phyloP scores from a whole-genome alignment of 2,797 vertebrate species.

The Sciurus vulgaris region DNA sequence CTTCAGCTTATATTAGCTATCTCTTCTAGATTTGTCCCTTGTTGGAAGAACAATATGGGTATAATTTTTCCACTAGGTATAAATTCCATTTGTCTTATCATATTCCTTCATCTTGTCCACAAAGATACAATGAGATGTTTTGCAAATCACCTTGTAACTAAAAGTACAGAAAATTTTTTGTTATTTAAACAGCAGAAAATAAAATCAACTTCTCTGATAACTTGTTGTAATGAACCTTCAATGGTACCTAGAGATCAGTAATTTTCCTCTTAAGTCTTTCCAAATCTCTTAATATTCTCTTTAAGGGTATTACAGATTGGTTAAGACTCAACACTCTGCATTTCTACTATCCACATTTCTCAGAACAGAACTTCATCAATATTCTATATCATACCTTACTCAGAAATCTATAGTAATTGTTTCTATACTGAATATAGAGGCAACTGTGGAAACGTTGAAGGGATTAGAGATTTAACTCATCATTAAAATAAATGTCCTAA shows the following conservation, averaged over 20 bases:
- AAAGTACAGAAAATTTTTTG: background rate
- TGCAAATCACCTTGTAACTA: background rate
- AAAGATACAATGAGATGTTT: background rate
- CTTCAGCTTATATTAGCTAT: background rate
- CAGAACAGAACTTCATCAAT: slow-evolving; percentile 33
- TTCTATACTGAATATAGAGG: slow-evolving; percentile 57
- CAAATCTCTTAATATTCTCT: slow-evolving; percentile 44
- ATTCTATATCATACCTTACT: slow-evolving; percentile 25
- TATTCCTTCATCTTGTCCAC: background rate
- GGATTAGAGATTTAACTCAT: slow-evolving; percentile 36
- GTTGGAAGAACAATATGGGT: background rate
- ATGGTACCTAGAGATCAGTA: background rate
- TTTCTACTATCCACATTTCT: background rate
- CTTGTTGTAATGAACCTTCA: background rate
- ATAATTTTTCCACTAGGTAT: background rate
- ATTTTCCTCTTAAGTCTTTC: slow-evolving; percentile 25
- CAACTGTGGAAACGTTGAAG: slow-evolving; percentile 1
- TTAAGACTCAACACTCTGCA: slow-evolving; percentile 9
- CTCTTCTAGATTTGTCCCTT: background rate
- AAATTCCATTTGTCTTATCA: background rate
- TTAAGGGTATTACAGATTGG: slow-evolving; percentile 16
- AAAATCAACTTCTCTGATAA: background rate
- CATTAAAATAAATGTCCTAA: slow-evolving; percentile 39
- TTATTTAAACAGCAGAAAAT: slow-evolving; percentile 66
- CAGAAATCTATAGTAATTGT: slow-evolving; percentile 40